Conservation (phyloP, 2,113 vertebrate species). For the Emydura subglobosa region DNA sequence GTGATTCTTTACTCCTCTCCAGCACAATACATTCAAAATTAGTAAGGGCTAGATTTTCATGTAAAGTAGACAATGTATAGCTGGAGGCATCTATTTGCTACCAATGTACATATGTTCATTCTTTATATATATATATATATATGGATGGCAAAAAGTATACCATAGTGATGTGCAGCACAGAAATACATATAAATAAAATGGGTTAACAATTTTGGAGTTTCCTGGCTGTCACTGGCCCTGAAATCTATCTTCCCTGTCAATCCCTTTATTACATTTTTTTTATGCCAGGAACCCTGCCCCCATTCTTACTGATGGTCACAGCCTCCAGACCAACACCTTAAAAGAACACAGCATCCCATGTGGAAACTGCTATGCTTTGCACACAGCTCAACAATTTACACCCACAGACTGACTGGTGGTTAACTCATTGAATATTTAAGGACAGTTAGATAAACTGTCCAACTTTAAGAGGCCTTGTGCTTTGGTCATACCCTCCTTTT, state of each 20-base stretch:
- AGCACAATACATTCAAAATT: neutral
- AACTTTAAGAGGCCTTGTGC: neutral
- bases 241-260: neutral
- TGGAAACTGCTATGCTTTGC: neutral
- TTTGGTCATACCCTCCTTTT: neutral
- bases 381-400: neutral
- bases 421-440: neutral
- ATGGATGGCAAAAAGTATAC: neutral
- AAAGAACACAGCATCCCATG: neutral
- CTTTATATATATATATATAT: neutral
- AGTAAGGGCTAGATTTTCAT: neutral
- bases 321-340: neutral
- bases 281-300: neutral
- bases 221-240: neutral
- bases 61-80: neutral
- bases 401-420: neutral
- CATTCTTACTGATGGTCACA: neutral
- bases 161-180: neutral
- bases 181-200: neutral
- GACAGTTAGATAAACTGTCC: neutral
- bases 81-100: neutral
- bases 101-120: no score
- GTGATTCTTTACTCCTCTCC: neutral
- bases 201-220: neutral
- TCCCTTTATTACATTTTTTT: neutral